These are phyloP conservation scores for Tethya wilhelma DNA, from an alignment of 37 sponge, comb jelly and placozoan genomes.

Conservation along the genomic window DNA sequence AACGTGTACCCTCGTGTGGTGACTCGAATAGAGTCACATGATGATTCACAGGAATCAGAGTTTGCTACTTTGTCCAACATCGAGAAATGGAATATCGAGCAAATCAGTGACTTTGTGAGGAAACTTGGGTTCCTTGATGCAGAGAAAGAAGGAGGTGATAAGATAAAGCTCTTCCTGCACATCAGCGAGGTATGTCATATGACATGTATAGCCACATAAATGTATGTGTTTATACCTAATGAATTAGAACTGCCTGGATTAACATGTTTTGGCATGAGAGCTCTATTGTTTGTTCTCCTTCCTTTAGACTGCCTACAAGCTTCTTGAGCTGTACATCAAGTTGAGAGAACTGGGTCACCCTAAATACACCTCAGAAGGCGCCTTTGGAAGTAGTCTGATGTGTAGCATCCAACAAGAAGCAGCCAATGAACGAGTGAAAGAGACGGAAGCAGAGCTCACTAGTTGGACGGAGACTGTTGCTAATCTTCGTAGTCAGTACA, in stretches of 20 bases:
- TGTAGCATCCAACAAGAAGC: conserved; percentile 10
- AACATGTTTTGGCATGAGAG: no score
- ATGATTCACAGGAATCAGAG: no score
- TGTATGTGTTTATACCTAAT: not conserved
- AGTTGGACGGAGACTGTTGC: conserved; percentile 58
- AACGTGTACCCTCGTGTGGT: no score
- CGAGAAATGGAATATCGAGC: conserved; percentile 51
- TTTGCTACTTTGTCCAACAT: not conserved
- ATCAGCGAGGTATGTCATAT: conserved; percentile 30
- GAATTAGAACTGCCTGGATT: no score
- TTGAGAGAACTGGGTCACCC: conserved; percentile 71
- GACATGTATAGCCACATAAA: not conserved
- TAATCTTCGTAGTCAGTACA: conserved; percentile 38
- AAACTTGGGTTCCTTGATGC: conserved; percentile 83
- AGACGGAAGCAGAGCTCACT: conserved; percentile 31
- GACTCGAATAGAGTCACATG: no score
- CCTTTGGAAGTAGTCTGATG: not conserved
- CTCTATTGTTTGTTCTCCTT: not conserved
- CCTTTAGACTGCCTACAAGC: conserved; percentile 63
- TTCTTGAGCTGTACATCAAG: conserved; percentile 52
- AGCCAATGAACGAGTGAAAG: conserved; percentile 29
- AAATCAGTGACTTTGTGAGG: conserved; percentile 88
- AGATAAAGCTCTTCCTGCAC: conserved; percentile 41
- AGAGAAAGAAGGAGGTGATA: conserved; percentile 54
- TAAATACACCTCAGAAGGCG: conserved; percentile 26